Evolutionary conservation across 2,888 invertebrate species (phyloP).

Genomic region (Laspeyria flexula): DNA sequence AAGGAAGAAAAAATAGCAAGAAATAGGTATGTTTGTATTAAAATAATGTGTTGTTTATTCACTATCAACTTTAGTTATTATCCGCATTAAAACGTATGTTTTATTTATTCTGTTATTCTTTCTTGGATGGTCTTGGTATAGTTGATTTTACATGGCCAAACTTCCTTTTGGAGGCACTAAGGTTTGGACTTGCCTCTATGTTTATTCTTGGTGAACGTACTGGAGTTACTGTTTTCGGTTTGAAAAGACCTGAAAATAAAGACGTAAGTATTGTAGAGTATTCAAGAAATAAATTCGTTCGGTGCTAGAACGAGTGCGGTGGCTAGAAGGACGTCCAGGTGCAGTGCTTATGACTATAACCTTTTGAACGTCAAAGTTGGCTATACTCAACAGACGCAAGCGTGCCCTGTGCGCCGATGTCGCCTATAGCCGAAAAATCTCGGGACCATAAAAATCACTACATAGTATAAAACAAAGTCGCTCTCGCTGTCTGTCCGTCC

Average conservation of each 20-base stretch:
- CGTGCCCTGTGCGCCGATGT: too few species aligned
- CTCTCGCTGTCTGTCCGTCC: too few species aligned
- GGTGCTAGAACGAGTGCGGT: too few species aligned
- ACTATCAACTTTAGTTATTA: constrained; percentile 23
- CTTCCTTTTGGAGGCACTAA: constrained; percentile 65
- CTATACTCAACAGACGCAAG: too few species aligned
- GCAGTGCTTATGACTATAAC: too few species aligned
- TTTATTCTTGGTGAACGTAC: constrained; percentile 49
- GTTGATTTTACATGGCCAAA: constrained; percentile 78
- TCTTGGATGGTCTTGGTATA: constrained; percentile 70
- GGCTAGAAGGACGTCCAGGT: too few species aligned
- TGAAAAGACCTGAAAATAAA: constrained; percentile 61
- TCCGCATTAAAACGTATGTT: constrained; percentile 29
- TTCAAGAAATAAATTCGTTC: too few species aligned
- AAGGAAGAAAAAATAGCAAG: constrained; percentile 22
- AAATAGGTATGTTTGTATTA: constrained; percentile 26
- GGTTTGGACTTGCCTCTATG: constrained; percentile 60
- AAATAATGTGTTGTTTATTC: constrained; percentile 36
- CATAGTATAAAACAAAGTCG: too few species aligned
- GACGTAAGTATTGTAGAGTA: not conserved
- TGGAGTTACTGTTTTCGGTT: constrained; percentile 65
- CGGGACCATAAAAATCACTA: too few species aligned
- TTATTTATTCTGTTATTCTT: constrained; percentile 51
- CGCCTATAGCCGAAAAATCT: too few species aligned
- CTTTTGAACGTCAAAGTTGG: too few species aligned